These are phyloP conservation scores for Aporophyla lueneburgensis DNA, from an alignment of 2,888 invertebrate genomes.

Conservation along the genomic window DNA sequence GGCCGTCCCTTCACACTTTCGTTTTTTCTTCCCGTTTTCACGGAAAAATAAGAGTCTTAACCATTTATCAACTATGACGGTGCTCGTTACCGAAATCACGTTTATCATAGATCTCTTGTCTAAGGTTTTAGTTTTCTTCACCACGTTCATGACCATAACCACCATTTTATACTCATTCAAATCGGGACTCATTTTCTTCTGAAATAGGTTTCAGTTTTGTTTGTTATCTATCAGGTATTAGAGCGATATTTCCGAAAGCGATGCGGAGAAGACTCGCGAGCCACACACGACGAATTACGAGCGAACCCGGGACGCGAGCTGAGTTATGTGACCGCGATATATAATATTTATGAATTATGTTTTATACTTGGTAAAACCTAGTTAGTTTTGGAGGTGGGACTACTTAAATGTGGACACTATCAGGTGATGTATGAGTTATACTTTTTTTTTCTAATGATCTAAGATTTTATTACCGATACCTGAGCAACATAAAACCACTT, in stretches of 20 bases:
- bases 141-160: conserved; percentile 68
- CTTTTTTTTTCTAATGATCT: conserved; percentile 14
- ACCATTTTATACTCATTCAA: conserved; percentile 48
- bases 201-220: conserved; percentile 70
- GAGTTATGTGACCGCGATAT: conserved; percentile 87
- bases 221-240: conserved; percentile 64
- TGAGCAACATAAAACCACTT: background rate
- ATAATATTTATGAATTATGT: conserved; percentile 86
- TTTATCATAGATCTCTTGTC: conserved; percentile 90
- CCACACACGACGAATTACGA: conserved; percentile 90
- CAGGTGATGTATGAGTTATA: conserved; percentile 28
- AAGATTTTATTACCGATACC: conserved; percentile 11
- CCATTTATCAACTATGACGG: conserved; percentile 84
- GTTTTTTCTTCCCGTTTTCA: conserved; percentile 81
- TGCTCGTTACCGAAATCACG: conserved; percentile 90
- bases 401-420: conserved; percentile 49
- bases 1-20: conserved; percentile 82
- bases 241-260: conserved; percentile 77
- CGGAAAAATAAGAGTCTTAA: conserved; percentile 85
- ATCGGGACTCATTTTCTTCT: conserved; percentile 66
- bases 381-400: conserved; percentile 65
- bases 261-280: conserved; percentile 84
- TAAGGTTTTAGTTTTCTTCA: conserved; percentile 83
- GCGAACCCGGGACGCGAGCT: conserved; percentile 83
- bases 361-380: conserved; percentile 79